These are phyloP conservation scores for Phrynosoma platyrhinos DNA, from an alignment of 2,113 vertebrate genomes.

Conservation along the genomic window DNA sequence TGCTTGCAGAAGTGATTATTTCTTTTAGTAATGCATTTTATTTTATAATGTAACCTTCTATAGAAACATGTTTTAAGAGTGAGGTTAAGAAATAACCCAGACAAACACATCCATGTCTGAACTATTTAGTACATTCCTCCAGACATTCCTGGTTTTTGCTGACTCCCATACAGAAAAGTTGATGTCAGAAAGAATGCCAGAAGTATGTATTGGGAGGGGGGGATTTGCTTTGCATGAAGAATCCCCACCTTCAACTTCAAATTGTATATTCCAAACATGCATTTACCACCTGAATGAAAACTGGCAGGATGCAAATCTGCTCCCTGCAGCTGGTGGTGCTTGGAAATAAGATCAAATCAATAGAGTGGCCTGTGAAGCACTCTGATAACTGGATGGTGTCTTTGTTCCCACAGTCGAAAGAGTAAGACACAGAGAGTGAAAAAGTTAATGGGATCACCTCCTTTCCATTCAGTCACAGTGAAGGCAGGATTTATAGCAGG, in stretches of 20 bases:
- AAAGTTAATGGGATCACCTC: slow-evolving; percentile 78
- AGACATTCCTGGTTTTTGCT: neutral
- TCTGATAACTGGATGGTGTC: neutral
- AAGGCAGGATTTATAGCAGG: slow-evolving; percentile 69
- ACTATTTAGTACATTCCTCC: neutral
- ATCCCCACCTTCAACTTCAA: neutral
- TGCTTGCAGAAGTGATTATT: neutral
- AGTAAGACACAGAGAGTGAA: slow-evolving; percentile 12
- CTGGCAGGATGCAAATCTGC: neutral
- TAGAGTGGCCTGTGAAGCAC: neutral
- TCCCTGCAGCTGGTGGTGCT: neutral
- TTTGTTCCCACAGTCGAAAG: slow-evolving; percentile 34
- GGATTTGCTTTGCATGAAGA: neutral
- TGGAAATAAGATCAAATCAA: neutral
- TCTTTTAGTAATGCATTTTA: neutral
- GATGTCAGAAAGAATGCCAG: neutral
- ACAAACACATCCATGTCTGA: neutral
- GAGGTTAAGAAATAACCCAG: neutral
- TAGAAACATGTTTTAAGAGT: neutral
- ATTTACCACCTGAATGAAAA: neutral
- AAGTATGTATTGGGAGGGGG: neutral
- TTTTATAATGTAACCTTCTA: neutral
- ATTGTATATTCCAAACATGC: neutral
- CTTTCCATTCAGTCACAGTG: slow-evolving; percentile 64
- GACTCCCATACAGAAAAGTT: neutral